These are phyloP conservation scores for Meta bourneti DNA, from an alignment of 2,888 invertebrate genomes.

Conservation along the genomic window DNA sequence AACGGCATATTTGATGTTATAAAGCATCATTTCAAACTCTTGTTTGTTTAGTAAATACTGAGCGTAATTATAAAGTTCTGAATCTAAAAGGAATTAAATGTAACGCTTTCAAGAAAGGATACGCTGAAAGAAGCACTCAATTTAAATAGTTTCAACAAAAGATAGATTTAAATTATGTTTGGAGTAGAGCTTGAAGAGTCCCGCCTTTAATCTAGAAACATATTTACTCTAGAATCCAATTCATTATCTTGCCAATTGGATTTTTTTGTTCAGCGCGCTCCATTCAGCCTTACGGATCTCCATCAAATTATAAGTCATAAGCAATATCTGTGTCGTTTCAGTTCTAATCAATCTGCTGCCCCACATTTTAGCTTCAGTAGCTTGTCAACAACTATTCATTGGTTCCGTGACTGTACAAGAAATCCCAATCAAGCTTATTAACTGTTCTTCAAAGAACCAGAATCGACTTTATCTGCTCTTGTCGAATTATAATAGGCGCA, in stretches of 20 bases:
- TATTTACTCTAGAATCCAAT: neutral
- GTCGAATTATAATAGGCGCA: slow-evolving; percentile 26
- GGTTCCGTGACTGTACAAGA: slow-evolving; percentile 58
- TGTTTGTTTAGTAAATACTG: too few relatives aligned
- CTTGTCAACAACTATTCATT: slow-evolving; percentile 49
- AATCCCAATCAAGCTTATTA: slow-evolving; percentile 56
- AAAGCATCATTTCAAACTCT: neutral
- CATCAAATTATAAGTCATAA: neutral
- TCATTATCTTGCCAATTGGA: neutral
- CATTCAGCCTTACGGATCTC: neutral
- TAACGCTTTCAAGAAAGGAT: too few relatives aligned
- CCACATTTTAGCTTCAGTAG: slow-evolving; percentile 50
- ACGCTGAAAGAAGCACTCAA: neutral
- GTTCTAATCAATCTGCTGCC: slow-evolving; percentile 40
- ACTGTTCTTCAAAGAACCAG: slow-evolving; percentile 43
- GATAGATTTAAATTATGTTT: neutral
- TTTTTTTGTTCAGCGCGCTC: neutral
- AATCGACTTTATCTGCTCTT: slow-evolving; percentile 50
- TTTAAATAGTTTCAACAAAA: neutral
- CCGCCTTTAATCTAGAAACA: neutral
- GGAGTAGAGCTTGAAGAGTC: neutral
- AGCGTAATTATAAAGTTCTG: too few relatives aligned
- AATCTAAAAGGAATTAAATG: too few relatives aligned
- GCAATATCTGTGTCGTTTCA: neutral
- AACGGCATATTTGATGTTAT: neutral